phyloP scores from a whole-genome alignment of 1,140 invertebrate genomes.

The Grapholita molesta region DNA sequence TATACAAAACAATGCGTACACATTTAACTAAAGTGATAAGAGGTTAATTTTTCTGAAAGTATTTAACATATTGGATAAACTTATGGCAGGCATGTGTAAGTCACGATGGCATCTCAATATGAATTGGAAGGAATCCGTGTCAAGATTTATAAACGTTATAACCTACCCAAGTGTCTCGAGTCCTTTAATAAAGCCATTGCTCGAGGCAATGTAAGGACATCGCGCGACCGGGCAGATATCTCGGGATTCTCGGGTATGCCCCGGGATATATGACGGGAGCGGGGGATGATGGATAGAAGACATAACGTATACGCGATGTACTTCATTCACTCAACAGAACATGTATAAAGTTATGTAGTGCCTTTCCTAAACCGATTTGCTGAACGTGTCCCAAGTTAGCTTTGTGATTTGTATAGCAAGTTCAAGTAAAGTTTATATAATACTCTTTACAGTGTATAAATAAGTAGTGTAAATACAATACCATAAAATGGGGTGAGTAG shows the following conservation, averaged over 20 bases:
- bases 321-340: background rate
- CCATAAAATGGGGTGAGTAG: too few species aligned
- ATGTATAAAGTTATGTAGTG: background rate
- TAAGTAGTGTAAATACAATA: too few species aligned
- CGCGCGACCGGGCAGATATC: slow-evolving; percentile 5
- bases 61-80: background rate
- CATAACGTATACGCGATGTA: slow-evolving; percentile 3
- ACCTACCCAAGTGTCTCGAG: slow-evolving; percentile 2
- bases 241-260: background rate
- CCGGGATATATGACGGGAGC: background rate
- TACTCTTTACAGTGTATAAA: too few species aligned
- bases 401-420: background rate
- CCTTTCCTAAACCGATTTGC: background rate
- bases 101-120: background rate
- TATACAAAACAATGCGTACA: too few species aligned
- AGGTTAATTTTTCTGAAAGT: background rate
- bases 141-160: slow-evolving; percentile 1
- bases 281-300: background rate
- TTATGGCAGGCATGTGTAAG: background rate
- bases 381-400: background rate
- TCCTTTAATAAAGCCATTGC: slow-evolving; percentile 6
- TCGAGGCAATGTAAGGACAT: background rate
- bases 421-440: background rate
- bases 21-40: background rate
- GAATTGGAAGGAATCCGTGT: background rate